phyloP scores from a whole-genome alignment of 30 jellyfish, hydroid and myxozoan genomes.

The Chironex yamaguchii region DNA sequence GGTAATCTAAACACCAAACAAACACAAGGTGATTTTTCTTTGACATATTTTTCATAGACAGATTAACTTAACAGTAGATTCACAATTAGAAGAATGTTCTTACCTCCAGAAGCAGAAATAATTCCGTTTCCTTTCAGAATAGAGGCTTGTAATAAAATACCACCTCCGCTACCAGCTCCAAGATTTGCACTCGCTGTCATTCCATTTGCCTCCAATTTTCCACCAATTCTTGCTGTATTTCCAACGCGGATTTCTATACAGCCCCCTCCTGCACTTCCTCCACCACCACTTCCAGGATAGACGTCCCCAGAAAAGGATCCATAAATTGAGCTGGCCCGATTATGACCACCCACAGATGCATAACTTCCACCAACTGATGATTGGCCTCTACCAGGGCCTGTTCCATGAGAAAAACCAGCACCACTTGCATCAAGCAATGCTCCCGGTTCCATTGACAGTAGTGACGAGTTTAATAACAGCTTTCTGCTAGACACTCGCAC shows the following conservation, averaged over 20 bases:
- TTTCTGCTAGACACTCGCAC: conserved; percentile 8
- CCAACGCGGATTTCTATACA: conserved; percentile 45
- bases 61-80: too few species aligned
- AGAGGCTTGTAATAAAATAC: conserved; percentile 39
- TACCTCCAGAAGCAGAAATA: conserved; percentile 55
- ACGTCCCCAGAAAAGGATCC: conserved; percentile 52
- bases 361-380: conserved; percentile 53
- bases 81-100: not conserved
- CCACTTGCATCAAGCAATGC: conserved; percentile 23
- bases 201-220: conserved; percentile 17
- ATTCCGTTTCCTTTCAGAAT: conserved; percentile 59
- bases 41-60: too few species aligned
- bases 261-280: conserved; percentile 68
- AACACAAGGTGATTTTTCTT: too few species aligned
- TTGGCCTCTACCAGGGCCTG: conserved; percentile 67
- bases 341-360: conserved; percentile 71
- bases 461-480: conserved; percentile 36
- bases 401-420: conserved; percentile 34
- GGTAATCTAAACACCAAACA: too few species aligned
- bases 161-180: conserved; percentile 82
- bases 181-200: not conserved
- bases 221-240: conserved; percentile 27
- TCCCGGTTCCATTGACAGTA: conserved; percentile 50
- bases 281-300: conserved; percentile 77
- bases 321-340: conserved; percentile 38